Evolutionary conservation across 2,888 invertebrate genomes (phyloP), one percentile per base, ranked within the genome.

Genomic region (Pheosia gnoma): DNA sequence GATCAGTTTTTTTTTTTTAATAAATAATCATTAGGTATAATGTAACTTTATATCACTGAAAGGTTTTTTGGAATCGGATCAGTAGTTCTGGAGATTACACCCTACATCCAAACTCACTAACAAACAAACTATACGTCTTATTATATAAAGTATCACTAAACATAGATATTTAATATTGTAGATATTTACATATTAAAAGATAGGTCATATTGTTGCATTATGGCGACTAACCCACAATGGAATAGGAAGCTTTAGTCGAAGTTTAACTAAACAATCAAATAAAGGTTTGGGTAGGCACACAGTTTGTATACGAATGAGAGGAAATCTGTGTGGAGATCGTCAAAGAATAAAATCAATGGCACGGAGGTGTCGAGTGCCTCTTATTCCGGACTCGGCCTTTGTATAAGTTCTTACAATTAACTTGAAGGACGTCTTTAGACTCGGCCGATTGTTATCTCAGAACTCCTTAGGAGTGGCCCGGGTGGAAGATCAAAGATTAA

Each of bases 331-430:
- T 79, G 72, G 66, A 71, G 63, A 61, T 65, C 74, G 73, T 75
- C 75, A 78, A 78, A 77, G 75, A 77, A 74, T 68, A 64, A 75
- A 74, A 75, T 71, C 70, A 68, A 67, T 74, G 74, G 75, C 70
- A 72, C 70, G 67, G 67, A 74, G 74, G 72, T 78, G 75, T 73
- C 67, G 78, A 82, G 83, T 77, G 76, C 77, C 75, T 76, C 79
- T 81, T 74, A 76, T 67, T 62, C 67, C 70, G 74, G 71, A 66
- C 73, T 70, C 65, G 70, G 67, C 76, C 81, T 83, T 83, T 81
- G 81, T 80, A 68, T 71, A 78, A 81, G 75, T 78, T 78, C 83
- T 79, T 71, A 81, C 82, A 83, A 83, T 83, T 83, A 83, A 81
- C 77, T 81, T 81, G 78, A 78, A 83, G 82, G 77, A 78, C 70